These are phyloP conservation scores for Drosophila flavopinicola DNA, from an alignment of 2,888 invertebrate genomes.

Conservation along the genomic window DNA sequence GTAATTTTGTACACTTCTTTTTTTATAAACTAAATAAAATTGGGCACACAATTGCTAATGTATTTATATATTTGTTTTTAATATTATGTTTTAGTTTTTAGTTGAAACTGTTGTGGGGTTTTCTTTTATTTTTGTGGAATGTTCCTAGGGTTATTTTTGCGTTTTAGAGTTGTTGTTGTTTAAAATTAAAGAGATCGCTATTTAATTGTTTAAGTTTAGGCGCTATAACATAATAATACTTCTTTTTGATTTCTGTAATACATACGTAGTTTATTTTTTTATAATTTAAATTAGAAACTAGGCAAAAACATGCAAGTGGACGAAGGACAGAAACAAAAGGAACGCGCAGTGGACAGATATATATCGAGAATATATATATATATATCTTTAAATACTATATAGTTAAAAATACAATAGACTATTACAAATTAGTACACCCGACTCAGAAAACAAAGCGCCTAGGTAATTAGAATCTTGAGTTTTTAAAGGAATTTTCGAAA, in stretches of 20 bases:
- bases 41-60: constrained; percentile 78
- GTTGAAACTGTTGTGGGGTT: constrained; percentile 33
- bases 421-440: too few species aligned
- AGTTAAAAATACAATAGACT: constrained; percentile 26
- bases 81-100: constrained; percentile 18
- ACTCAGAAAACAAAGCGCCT: too few species aligned
- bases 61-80: constrained; percentile 34
- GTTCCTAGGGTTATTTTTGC: constrained; percentile 54
- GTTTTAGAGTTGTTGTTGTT: constrained; percentile 33
- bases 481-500: too few species aligned
- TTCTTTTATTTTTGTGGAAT: constrained; percentile 51
- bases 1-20: constrained; percentile 60
- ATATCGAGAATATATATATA: constrained; percentile 16
- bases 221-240: constrained; percentile 76
- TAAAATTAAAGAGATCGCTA: constrained; percentile 75
- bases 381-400: constrained; percentile 22
- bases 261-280: constrained; percentile 5
- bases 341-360: constrained; percentile 43
- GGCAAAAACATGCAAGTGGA: constrained; percentile 49
- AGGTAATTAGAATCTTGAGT: too few species aligned
- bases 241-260: constrained; percentile 41
- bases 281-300: constrained; percentile 28
- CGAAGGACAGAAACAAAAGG: constrained; percentile 45
- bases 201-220: constrained; percentile 62
- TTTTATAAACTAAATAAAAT: constrained; percentile 57